Conservation (phyloP, 2,113 vertebrate species). For the Oryzias woworae region DNA sequence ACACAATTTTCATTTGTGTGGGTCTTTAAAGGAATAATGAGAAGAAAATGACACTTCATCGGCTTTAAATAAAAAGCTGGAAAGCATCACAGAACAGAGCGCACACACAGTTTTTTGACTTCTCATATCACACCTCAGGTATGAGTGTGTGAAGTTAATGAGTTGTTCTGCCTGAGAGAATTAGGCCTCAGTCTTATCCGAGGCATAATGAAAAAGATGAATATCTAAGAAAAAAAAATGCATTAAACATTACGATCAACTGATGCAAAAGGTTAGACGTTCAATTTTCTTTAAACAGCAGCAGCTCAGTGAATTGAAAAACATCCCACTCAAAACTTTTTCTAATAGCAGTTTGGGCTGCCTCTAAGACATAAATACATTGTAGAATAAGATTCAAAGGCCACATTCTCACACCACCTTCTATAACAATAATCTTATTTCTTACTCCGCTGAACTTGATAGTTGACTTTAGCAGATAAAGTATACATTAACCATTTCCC, state of each 20-base stretch:
- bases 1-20: no score
- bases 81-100: conserved; percentile 20
- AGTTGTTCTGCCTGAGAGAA: conserved; percentile 57
- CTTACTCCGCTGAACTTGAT: conserved; percentile 73
- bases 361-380: conserved; percentile 69
- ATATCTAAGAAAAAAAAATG: conserved; percentile 67
- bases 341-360: conserved; percentile 62
- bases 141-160: conserved; percentile 67
- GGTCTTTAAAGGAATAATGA: conserved; percentile 37
- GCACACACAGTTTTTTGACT: conserved; percentile 32
- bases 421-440: conserved; percentile 74
- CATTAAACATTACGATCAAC: conserved; percentile 72
- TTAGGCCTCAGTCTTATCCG: conserved; percentile 55
- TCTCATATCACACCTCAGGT: conserved; percentile 41
- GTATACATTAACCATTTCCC: conserved; percentile 65
- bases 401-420: conserved; percentile 63
- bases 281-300: conserved; percentile 68
- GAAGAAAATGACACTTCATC: conserved; percentile 21
- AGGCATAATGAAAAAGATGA: conserved; percentile 65
- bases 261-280: conserved; percentile 62
- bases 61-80: conserved; percentile 31
- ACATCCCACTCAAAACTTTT: conserved; percentile 56
- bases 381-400: conserved; percentile 68
- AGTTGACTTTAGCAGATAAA: conserved; percentile 72
- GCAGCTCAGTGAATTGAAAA: conserved; percentile 58